Percentiles rank a stretch among this genome's conserved stretches.
Conservation (phyloP, 1,140 invertebrate species). For the Charaxes varanes region DNA sequence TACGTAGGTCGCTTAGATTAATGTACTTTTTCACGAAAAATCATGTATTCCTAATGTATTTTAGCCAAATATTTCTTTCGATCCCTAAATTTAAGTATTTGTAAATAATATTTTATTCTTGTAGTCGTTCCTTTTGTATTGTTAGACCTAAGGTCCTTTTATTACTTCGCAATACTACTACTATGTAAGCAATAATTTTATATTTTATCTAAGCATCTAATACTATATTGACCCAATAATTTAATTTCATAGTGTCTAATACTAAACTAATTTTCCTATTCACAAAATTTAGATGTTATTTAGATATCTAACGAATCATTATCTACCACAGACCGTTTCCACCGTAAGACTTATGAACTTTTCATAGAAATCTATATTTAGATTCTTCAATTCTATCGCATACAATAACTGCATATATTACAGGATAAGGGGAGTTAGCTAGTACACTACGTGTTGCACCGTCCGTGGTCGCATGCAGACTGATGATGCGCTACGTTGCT, state of each 20-base stretch:
- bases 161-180: constrained; percentile 68
- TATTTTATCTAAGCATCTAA: constrained; percentile 27
- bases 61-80: constrained; percentile 70
- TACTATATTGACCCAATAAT: constrained; percentile 19
- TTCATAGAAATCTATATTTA: too few species aligned
- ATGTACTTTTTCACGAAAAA: constrained; percentile 37
- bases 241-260: constrained; percentile 12
- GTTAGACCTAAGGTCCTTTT: constrained; percentile 65
- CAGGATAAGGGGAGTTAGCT: too few species aligned
- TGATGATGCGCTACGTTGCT: too few species aligned
- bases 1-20: constrained; percentile 41
- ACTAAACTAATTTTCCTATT: constrained; percentile 8
- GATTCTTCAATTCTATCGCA: too few species aligned
- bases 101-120: constrained; percentile 70
- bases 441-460: too few species aligned
- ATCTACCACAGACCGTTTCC: too few species aligned
- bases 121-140: constrained; percentile 61
- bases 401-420: too few species aligned
- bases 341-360: too few species aligned
- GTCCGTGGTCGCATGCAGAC: too few species aligned
- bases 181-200: constrained; percentile 67
- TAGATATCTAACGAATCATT: too few species aligned
- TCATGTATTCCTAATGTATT: constrained; percentile 61
- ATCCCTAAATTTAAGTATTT: constrained; percentile 52
- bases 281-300: constrained; percentile 6